Evolutionary conservation across 2,113 vertebrate species (phyloP).

Genomic region (Channa maculata): DNA sequence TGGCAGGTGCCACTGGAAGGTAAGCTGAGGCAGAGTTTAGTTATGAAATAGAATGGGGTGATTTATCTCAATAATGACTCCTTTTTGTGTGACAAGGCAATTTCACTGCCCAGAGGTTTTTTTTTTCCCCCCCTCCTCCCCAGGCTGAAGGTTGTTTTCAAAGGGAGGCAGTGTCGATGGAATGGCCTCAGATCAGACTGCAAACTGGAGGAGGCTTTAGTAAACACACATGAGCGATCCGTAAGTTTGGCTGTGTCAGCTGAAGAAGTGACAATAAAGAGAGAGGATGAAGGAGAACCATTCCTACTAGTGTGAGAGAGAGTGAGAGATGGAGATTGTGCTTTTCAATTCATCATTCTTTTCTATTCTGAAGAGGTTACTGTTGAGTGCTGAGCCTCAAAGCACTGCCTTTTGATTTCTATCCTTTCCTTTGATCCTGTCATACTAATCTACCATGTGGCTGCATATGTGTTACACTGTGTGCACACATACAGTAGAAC

Average conservation of each 20-base stretch:
- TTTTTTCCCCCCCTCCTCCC: constrained; percentile 35
- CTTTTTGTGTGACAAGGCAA: constrained; percentile 82
- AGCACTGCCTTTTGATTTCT: constrained; percentile 53
- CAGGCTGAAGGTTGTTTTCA: constrained; percentile 61
- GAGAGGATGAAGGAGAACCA: constrained; percentile 41
- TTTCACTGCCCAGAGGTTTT: constrained; percentile 71
- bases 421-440: constrained; percentile 51
- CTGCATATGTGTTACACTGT: constrained; percentile 24
- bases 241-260: constrained; percentile 62
- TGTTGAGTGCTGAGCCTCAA: constrained; percentile 33
- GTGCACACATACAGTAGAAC: constrained; percentile 13
- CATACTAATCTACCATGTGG: constrained; percentile 39
- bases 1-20: constrained; percentile 64
- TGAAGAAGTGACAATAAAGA: constrained; percentile 55
- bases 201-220: constrained; percentile 46
- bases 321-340: neutral
- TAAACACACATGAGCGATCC: constrained; percentile 60
- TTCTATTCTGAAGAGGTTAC: constrained; percentile 43
- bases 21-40: constrained; percentile 64
- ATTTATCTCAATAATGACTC: constrained; percentile 83
- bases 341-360: constrained; percentile 40
- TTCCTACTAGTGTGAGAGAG: constrained; percentile 3
- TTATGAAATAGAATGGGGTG: constrained; percentile 74
- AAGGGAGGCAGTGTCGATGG: constrained; percentile 50
- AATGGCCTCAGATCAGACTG: constrained; percentile 53